Conservation (phyloP, 2,113 vertebrate genomes). For the Blennius ocellaris region DNA sequence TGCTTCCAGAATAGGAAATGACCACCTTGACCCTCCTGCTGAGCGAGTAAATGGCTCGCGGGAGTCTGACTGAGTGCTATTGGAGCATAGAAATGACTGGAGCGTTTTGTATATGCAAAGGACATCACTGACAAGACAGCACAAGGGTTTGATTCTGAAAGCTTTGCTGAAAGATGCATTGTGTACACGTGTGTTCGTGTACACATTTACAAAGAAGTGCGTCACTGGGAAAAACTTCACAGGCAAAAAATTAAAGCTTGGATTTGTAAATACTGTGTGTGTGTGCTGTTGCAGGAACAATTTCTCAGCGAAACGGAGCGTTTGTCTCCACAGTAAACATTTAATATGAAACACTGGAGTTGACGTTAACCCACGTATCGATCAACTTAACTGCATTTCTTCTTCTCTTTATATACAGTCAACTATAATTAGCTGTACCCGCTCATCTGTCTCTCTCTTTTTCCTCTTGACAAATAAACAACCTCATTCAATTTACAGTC, state of each 20-base stretch:
- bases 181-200: background rate
- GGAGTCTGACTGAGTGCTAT: slow-evolving; percentile 25
- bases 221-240: slow-evolving; percentile 5
- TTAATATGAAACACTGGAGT: slow-evolving; percentile 39
- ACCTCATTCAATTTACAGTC: slow-evolving; percentile 37
- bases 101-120: slow-evolving; percentile 37
- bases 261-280: slow-evolving; percentile 38
- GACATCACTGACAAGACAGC: slow-evolving; percentile 38
- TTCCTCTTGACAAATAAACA: slow-evolving; percentile 51
- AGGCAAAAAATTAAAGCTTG: slow-evolving; percentile 23
- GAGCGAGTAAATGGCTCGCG: slow-evolving; percentile 53
- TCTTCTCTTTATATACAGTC: slow-evolving; percentile 28
- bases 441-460: slow-evolving; percentile 25
- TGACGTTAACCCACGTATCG: slow-evolving; percentile 37
- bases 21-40: slow-evolving; percentile 46
- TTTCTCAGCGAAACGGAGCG: slow-evolving; percentile 35
- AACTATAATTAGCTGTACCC: slow-evolving; percentile 31
- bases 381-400: slow-evolving; percentile 29
- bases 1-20: slow-evolving; percentile 33
- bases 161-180: slow-evolving; percentile 35
- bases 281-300: slow-evolving; percentile 19
- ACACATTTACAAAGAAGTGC: slow-evolving; percentile 2
- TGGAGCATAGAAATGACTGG: slow-evolving; percentile 31
- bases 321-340: slow-evolving; percentile 43
- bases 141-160: slow-evolving; percentile 45